A percentile compares a stretch with the other conserved stretches of the same genome.
phyloP scores from a whole-genome alignment of 2,888 invertebrate species.

The Lymantria monacha region DNA sequence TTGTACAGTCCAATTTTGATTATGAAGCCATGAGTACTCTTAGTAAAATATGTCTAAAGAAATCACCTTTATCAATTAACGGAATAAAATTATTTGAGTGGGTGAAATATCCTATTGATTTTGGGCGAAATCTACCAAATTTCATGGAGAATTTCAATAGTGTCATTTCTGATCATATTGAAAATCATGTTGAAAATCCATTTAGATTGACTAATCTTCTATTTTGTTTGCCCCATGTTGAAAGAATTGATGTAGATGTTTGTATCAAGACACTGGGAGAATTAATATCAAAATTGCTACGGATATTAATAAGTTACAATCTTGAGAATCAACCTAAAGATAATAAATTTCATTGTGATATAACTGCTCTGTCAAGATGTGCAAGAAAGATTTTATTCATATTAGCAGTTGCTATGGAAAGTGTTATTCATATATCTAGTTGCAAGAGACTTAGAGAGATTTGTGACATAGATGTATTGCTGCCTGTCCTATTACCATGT shows the following conservation, averaged over 20 bases:
- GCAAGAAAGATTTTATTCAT: constrained; percentile 79
- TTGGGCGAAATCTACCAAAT: constrained; percentile 62
- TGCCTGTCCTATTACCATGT: constrained; percentile 69
- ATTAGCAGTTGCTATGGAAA: constrained; percentile 81
- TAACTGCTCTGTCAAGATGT: constrained; percentile 49
- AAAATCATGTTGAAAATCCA: constrained; percentile 60
- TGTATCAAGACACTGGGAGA: constrained; percentile 54
- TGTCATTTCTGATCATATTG: constrained; percentile 56
- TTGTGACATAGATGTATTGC: constrained; percentile 62
- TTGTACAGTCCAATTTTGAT: constrained; percentile 79
- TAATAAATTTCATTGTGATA: constrained; percentile 58
- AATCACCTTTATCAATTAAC: constrained; percentile 84
- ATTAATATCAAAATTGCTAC: constrained; percentile 53
- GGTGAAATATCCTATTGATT: constrained; percentile 85
- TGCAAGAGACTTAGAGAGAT: constrained; percentile 70
- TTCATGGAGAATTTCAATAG: constrained; percentile 64
- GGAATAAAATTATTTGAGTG: constrained; percentile 84
- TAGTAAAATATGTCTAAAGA: constrained; percentile 85
- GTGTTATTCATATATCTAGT: constrained; percentile 80
- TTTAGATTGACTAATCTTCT: constrained; percentile 71
- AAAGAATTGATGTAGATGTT: constrained; percentile 61
- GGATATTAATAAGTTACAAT: constrained; percentile 52
- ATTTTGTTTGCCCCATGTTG: constrained; percentile 82
- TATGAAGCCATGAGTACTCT: constrained; percentile 82
- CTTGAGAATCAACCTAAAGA: constrained; percentile 48